These are phyloP conservation scores for Odontocerum albicorne DNA, from an alignment of 2,888 invertebrate species.

Conservation along the genomic window DNA sequence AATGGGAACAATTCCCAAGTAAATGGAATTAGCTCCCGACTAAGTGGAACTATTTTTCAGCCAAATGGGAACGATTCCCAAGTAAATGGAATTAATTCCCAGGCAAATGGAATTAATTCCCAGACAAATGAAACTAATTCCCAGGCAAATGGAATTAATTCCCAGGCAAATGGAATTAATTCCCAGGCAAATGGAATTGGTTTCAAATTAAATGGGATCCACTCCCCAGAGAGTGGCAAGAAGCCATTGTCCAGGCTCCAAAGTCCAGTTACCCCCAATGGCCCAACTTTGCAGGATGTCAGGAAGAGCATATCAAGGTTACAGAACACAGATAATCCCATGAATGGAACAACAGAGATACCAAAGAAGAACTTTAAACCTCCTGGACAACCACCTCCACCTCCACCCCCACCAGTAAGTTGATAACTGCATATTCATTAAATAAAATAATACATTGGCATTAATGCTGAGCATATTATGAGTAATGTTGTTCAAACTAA, in stretches of 20 bases:
- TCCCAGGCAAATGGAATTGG: background rate
- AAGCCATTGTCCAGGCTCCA: no score
- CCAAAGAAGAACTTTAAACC: slow-evolving; percentile 42
- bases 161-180: background rate
- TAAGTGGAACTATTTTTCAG: background rate
- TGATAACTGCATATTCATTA: background rate
- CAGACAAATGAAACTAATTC: no score
- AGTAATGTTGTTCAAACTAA: background rate
- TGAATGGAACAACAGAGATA: slow-evolving; percentile 41
- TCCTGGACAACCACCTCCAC: slow-evolving; percentile 33
- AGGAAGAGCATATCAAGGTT: no score
- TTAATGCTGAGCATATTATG: background rate
- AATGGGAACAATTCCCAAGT: slow-evolving; percentile 5
- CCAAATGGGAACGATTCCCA: background rate
- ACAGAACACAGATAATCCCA: slow-evolving; percentile 11
- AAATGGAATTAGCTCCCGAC: background rate
- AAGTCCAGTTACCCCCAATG: no score
- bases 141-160: no score
- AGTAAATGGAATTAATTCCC: background rate
- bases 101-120: background rate
- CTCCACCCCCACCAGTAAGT: slow-evolving; percentile 31
- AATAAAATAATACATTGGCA: background rate
- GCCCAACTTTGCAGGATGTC: no score
- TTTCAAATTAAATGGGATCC: no score
- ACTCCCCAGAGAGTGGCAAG: background rate